Evolutionary conservation across 1,140 invertebrate genomes (phyloP).

Genomic region (Tetragonula clypearis): DNA sequence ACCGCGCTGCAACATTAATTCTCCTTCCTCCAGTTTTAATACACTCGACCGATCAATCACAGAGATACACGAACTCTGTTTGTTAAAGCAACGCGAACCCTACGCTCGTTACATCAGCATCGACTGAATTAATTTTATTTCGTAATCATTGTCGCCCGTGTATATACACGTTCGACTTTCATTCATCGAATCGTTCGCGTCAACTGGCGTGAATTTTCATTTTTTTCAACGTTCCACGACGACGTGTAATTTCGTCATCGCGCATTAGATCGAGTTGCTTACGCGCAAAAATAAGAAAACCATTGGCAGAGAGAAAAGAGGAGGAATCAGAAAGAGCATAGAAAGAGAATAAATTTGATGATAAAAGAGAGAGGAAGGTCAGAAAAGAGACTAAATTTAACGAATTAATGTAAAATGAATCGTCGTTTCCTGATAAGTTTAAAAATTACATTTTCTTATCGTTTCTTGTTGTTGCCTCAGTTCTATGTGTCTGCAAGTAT

Average conservation of each 20-base stretch:
- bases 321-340: not conserved
- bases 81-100: not conserved
- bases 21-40: not conserved
- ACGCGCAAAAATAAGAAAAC: slow-evolving; percentile 21
- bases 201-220: too few relatives aligned
- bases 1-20: not conserved
- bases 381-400: slow-evolving; percentile 60
- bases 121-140: slow-evolving; percentile 4
- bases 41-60: not conserved
- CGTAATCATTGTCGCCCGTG: not conserved
- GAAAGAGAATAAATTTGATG: slow-evolving; percentile 41
- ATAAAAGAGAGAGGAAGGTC: slow-evolving; percentile 9
- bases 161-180: too few relatives aligned
- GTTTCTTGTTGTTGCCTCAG: not conserved
- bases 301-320: too few relatives aligned
- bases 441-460: not conserved
- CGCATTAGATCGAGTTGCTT: not conserved
- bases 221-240: not conserved
- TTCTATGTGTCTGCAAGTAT: not conserved
- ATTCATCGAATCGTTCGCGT: not conserved
- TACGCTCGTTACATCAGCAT: not conserved
- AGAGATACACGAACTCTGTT: too few relatives aligned
- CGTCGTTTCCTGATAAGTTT: not conserved
- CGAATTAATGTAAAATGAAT: slow-evolving; percentile 31
- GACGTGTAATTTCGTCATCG: not conserved